Conservation (phyloP, 2,113 vertebrate genomes). For the Ploceus nigricollis region DNA sequence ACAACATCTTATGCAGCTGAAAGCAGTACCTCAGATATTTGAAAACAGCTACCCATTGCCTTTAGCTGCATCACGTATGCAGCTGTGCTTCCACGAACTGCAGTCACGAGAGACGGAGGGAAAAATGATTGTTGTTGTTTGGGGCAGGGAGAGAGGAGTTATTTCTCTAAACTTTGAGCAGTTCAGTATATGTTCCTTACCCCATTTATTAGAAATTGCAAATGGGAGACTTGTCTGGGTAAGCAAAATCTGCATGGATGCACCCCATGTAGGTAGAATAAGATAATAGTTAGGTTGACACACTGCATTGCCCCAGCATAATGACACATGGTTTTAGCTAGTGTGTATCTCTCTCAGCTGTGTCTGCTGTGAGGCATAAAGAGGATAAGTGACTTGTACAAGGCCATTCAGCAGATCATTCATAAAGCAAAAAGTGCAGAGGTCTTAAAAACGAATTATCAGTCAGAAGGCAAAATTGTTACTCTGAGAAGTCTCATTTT, state of each 20-base stretch:
- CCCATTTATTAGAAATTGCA: background rate
- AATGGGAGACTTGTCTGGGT: background rate
- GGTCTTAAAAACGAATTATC: conserved; percentile 7
- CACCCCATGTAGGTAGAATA: background rate
- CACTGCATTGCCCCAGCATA: background rate
- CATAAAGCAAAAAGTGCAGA: background rate
- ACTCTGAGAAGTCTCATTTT: background rate
- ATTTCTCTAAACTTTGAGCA: background rate
- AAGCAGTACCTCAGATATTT: background rate
- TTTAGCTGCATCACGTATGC: background rate
- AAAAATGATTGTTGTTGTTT: background rate
- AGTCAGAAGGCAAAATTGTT: background rate
- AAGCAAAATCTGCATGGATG: background rate
- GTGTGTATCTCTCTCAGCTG: background rate
- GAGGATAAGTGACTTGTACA: conserved; percentile 25
- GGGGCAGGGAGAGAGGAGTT: background rate
- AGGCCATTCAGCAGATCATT: conserved; percentile 29
- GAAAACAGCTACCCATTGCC: background rate
- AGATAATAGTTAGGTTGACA: background rate
- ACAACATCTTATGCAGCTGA: background rate
- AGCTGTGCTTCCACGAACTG: background rate
- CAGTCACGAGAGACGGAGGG: background rate
- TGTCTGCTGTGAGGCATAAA: conserved; percentile 25
- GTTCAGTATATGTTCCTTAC: background rate
- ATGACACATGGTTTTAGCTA: conserved; percentile 28